Base-by-base conservation (phyloP, 2,113 vertebrate genomes). In the Gymnorhina tibicen region DNA sequence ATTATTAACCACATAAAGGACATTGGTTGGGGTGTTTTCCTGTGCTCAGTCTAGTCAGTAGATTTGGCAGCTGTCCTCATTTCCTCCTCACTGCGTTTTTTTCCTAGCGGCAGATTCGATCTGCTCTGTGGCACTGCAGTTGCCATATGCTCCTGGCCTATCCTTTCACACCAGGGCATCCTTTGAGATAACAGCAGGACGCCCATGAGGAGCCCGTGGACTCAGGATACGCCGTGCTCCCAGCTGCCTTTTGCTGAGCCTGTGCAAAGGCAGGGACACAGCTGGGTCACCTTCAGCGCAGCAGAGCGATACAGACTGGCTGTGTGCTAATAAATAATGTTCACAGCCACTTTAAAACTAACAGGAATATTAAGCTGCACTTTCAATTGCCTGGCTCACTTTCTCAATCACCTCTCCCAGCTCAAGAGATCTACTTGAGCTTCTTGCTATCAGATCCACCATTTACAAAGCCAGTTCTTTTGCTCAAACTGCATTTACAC, bases 231-330 rank as follows among this genome's bases (percentile, higher is more conserved):
- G n/a, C 17, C 0, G 1, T 74, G 59, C 8, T n/a, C 24, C 27
- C 0, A 0, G 6, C 30, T 76, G 49, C 30, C 44, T 47, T 88
- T 33, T 49, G 21, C 60, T 70, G 80, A 95, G 68, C 20, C 46
- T 16, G 28, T 58, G 55, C 50, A 86, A 27, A 62, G 62, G 50
- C n/a, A 62, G 35, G 33, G 39, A 18, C 50, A 16, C 0, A 5
- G 1, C 70, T 70, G 39, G 46, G 53, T 88, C 5, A 2, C 58
- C 83, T 67, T 64, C 1, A 63, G 50, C 0, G 0, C 55, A 32
- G 42, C 37, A 37, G n/a, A 63, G 69, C 4, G 2, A 16, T 8
- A 8, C 49, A 27, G 30, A 21, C 33, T 56, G n/a, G 18, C 44
- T 56, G 3, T 37, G 56, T 56, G 60, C 56, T 72, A 59, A 68